These are phyloP conservation scores for Lomographa bimaculata DNA, from an alignment of 2,888 invertebrate genomes.

Conservation along the genomic window DNA sequence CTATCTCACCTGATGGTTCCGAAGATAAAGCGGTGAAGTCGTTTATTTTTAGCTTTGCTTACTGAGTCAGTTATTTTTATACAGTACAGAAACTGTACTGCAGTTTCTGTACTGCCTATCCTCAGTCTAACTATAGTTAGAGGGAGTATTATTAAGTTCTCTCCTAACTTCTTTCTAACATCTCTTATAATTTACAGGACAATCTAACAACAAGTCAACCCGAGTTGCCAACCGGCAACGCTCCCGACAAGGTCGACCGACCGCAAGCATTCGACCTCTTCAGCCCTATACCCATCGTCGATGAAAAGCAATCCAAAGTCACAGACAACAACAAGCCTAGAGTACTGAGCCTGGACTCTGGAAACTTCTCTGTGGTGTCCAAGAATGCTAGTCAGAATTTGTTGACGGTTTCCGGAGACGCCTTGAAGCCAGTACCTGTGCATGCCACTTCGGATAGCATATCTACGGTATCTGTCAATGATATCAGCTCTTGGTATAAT, in stretches of 20 bases:
- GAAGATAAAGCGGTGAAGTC: no score
- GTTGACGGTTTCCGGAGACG: conserved; percentile 65
- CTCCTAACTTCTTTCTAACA: no score
- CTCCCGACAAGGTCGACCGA: conserved; percentile 47
- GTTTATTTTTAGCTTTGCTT: no score
- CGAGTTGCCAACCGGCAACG: conserved; percentile 33
- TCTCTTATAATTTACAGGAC: no score
- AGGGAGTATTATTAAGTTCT: no score
- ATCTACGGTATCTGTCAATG: conserved; percentile 81
- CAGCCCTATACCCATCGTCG: conserved; percentile 76
- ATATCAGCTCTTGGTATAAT: conserved; percentile 88
- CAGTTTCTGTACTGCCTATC: no score
- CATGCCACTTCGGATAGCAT: conserved; percentile 71
- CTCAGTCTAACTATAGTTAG: no score
- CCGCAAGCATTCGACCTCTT: conserved; percentile 77
- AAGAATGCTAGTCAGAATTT: conserved; percentile 58
- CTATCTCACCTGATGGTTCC: no score
- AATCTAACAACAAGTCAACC: conserved; percentile 50
- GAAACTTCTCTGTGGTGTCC: conserved; percentile 69
- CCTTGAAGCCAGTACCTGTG: conserved; percentile 59
- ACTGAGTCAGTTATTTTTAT: no score
- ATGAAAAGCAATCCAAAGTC: conserved; percentile 68
- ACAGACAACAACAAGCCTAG: conserved; percentile 59
- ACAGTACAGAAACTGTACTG: no score
- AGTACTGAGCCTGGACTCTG: conserved; percentile 68